Base-by-base conservation (phyloP, 2,797 vertebrate genomes). In the Phalloptychus januarius region DNA sequence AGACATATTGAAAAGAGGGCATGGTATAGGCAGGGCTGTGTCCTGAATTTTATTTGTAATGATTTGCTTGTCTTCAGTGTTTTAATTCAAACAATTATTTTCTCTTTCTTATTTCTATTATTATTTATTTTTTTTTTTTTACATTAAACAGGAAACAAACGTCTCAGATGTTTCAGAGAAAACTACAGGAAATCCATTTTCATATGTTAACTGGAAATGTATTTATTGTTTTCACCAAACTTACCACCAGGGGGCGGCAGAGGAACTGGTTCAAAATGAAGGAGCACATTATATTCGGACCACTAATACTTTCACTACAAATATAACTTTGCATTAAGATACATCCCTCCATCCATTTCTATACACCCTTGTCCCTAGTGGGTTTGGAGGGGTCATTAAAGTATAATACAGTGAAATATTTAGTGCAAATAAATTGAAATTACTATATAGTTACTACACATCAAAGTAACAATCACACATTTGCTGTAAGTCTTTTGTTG, bases 181-280 rank as follows among this genome's bases (percentile, higher is more conserved):
- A 50, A 12, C 71, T 52, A 25, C 20, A 72, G 31, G 4, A 40
- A 69, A 25, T 69, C 11, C 23, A 69, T 2, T 13, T 25, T 42
- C 38, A 38, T 8, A 2, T 63, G 6, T 50, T 28, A 28, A 42
- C 67, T 8, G 13, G 15, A 70, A 70, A 44, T 12, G 1, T 6
- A 12, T 13, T 71, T 6, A 12, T 13, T 71, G 75, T 48, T 74
- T 54, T 48, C 36, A 38, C 40, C 18, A 79, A 75, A 77, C 31
- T 45, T 42, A 67, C 78, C 84, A 85, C 75, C 77, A 85, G 79
- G 72, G 81, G 85, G 75, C 23, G 33, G 61, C 76, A 81, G 69
- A 44, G 52, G 31, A 46, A 71, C 38, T 13, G 6, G 25, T 20
- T 15, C n/a, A 13, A 48, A 61, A n/a, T 2, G 44, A 38, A 3